phyloP scores from a whole-genome alignment of 2,113 vertebrate species.

The Myocastor coypus region DNA sequence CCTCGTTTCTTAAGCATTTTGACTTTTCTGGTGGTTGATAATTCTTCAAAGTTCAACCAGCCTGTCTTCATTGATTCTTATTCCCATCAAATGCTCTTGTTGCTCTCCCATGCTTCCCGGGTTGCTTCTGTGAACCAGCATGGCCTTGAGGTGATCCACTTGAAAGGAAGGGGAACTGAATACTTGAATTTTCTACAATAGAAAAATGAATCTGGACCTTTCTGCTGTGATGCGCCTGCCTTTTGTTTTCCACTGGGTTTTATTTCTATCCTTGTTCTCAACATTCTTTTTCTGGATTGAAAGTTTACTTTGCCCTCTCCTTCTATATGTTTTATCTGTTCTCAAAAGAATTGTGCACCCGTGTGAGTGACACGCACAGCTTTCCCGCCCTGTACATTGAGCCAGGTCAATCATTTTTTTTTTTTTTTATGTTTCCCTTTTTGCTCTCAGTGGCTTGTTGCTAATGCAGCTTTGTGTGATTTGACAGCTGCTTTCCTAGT shows the following conservation, averaged over 20 bases:
- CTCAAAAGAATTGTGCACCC: conserved; percentile 31
- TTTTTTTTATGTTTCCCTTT: conserved; percentile 48
- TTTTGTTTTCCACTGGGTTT: conserved; percentile 46
- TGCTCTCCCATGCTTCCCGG: conserved; percentile 47
- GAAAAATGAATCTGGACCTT: conserved; percentile 59
- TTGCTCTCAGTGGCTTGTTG: conserved; percentile 60
- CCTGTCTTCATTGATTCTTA: conserved; percentile 76
- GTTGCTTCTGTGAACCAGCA: conserved; percentile 63
- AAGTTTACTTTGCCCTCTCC: neutral
- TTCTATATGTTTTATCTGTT: conserved; percentile 45
- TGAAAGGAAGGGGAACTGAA: conserved; percentile 66
- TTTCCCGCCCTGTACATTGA: conserved; percentile 51
- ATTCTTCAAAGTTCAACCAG: conserved; percentile 70
- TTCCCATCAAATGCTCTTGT: conserved; percentile 49
- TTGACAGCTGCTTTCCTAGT: conserved; percentile 71
- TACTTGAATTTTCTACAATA: conserved; percentile 57
- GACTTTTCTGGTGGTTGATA: conserved; percentile 73
- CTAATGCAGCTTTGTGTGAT: conserved; percentile 48
- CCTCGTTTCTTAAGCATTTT: conserved; percentile 75
- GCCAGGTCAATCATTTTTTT: conserved; percentile 38
- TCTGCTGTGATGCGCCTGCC: neutral
- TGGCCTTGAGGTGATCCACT: conserved; percentile 71
- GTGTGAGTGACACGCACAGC: conserved; percentile 47
- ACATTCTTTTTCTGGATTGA: neutral
- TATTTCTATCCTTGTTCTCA: conserved; percentile 58